Conservation (phyloP, 2,888 invertebrate species). For the Timandra comae region DNA sequence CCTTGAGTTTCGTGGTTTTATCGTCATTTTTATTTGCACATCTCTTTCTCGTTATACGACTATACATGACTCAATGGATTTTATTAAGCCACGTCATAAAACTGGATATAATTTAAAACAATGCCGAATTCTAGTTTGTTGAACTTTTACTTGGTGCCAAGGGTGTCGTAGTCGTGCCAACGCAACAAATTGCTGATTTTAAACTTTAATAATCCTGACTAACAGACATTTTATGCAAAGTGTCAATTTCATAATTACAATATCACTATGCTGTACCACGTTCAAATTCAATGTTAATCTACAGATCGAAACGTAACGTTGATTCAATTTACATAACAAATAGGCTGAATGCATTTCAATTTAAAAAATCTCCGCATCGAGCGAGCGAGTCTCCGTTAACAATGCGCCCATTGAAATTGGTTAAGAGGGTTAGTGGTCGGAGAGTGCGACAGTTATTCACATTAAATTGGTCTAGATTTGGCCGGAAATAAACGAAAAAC, state of each 20-base stretch:
- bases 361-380: conserved; percentile 34
- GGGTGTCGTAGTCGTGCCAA: background rate
- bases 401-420: conserved; percentile 38
- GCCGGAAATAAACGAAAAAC: conserved; percentile 55
- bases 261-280: conserved; percentile 14
- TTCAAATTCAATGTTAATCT: conserved; percentile 12
- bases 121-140: too few species aligned
- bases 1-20: conserved; percentile 23
- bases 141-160: too few species aligned
- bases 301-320: conserved; percentile 26
- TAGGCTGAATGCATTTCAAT: conserved; percentile 41
- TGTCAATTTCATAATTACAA: conserved; percentile 2
- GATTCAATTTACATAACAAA: conserved; percentile 44
- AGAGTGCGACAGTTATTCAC: conserved; percentile 35
- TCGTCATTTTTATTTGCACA: conserved; percentile 16
- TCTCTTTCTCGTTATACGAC: conserved; percentile 6
- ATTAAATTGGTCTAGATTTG: conserved; percentile 48
- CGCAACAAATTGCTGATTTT: conserved; percentile 2
- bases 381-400: conserved; percentile 25
- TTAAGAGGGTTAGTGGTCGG: conserved; percentile 33
- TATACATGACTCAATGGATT: background rate
- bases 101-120: too few species aligned
- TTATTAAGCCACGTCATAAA: background rate
- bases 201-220: background rate
- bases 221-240: conserved; percentile 1